phyloP scores from a whole-genome alignment of 2,888 invertebrate species.

The Seira ritae region DNA sequence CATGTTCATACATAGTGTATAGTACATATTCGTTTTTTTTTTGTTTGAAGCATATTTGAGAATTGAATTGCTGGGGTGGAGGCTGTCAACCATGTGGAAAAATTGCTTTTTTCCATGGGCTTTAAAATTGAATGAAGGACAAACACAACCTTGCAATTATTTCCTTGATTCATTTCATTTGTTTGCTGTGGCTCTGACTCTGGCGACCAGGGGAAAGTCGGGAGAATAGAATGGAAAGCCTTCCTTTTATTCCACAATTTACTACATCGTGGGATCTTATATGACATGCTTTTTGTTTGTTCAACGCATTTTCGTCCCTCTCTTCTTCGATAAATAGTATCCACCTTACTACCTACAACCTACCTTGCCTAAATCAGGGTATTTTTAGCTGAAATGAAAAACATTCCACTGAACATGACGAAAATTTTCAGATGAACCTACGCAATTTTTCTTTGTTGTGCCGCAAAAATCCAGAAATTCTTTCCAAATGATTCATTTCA shows the following conservation, averaged over 20 bases:
- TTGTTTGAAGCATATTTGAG: not conserved
- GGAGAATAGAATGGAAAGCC: not conserved
- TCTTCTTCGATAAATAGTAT: not conserved
- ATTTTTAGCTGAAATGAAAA: too few relatives aligned
- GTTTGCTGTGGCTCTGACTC: conserved; percentile 8
- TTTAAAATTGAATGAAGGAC: conserved; percentile 7
- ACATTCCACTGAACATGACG: too few relatives aligned
- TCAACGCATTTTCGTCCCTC: conserved; percentile 2
- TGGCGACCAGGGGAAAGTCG: not conserved
- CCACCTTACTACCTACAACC: too few relatives aligned
- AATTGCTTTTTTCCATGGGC: conserved; percentile 20
- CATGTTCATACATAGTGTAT: not conserved
- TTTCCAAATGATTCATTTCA: conserved; percentile 54
- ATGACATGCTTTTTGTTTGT: not conserved
- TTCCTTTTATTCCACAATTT: conserved; percentile 10
- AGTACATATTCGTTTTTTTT: not conserved
- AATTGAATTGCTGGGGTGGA: conserved; percentile 18
- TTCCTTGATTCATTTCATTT: conserved; percentile 56
- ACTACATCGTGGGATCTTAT: not conserved
- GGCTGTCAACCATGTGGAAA: conserved; percentile 26
- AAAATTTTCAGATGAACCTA: too few relatives aligned
- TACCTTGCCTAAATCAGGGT: too few relatives aligned
- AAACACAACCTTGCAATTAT: conserved; percentile 53
- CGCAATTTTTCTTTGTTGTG: too few relatives aligned
- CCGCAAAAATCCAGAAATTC: conserved; percentile 50